Conservation (phyloP, 2,113 vertebrate species). For the Kryptolebias marmoratus region DNA sequence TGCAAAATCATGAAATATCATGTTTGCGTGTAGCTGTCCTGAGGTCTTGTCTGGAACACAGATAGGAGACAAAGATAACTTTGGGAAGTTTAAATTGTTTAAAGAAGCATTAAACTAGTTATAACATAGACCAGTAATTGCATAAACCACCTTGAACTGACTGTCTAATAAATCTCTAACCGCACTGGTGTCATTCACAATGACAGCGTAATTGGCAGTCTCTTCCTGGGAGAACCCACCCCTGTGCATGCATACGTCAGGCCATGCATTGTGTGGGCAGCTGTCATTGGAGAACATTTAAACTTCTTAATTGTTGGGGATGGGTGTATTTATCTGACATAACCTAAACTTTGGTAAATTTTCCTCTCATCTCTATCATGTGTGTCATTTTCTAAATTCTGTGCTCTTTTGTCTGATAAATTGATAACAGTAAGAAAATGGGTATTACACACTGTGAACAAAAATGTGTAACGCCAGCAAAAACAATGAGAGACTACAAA, state of each 20-base stretch:
- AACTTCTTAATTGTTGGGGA: constrained; percentile 25
- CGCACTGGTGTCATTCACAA: constrained; percentile 23
- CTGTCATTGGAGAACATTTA: constrained; percentile 37
- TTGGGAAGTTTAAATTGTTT: not conserved
- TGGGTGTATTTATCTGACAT: constrained; percentile 20
- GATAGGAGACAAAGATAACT: not conserved
- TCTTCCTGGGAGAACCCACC: constrained; percentile 27
- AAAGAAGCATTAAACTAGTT: constrained; percentile 1
- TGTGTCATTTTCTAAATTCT: not conserved
- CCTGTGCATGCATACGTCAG: constrained; percentile 18
- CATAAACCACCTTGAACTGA: not conserved
- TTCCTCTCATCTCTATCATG: not conserved
- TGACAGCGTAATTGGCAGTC: constrained; percentile 17
- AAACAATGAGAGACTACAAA: not conserved
- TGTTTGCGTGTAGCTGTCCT: too few relatives aligned
- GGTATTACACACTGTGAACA: not conserved
- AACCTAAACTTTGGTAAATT: constrained; percentile 30
- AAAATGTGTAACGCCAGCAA: not conserved
- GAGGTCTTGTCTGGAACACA: not conserved
- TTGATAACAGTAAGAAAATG: not conserved
- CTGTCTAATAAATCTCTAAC: constrained; percentile 5
- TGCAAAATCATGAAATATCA: too few relatives aligned
- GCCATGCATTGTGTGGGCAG: constrained; percentile 39
- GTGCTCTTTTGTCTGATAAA: not conserved
- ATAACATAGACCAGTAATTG: constrained; percentile 7